These are phyloP conservation scores for Schizaphis graminum DNA, from an alignment of 2,888 invertebrate species.

Conservation along the genomic window DNA sequence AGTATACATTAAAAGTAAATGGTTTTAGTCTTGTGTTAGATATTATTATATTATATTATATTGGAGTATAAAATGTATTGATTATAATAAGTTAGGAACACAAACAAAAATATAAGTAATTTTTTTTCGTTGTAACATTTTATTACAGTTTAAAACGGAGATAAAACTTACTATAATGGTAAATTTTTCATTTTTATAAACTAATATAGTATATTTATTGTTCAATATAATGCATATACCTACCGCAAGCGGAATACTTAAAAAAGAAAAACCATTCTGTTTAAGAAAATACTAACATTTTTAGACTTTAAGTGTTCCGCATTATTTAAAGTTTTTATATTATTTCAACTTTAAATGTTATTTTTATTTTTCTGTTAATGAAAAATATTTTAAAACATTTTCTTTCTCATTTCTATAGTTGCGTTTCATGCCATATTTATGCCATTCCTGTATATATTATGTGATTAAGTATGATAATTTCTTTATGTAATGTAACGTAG, in stretches of 20 bases:
- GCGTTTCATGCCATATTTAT: not conserved
- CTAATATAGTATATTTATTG: constrained; percentile 14
- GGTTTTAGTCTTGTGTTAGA: not conserved
- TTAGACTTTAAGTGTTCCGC: constrained; percentile 7
- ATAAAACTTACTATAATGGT: not conserved
- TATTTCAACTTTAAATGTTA: constrained; percentile 14
- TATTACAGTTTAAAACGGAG: not conserved
- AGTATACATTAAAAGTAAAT: not conserved
- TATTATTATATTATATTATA: not conserved
- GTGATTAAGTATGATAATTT: constrained; percentile 58
- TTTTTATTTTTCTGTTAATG: not conserved
- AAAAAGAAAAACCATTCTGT: not conserved
- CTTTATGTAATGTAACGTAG: not conserved
- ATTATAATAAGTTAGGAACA: not conserved
- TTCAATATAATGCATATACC: not conserved
- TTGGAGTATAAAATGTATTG: not conserved
- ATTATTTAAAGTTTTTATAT: not conserved
- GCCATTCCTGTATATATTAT: constrained; percentile 6
- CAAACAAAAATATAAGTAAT: not conserved
- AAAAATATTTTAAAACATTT: constrained; percentile 4
- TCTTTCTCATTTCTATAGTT: not conserved
- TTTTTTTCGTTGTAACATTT: not conserved
- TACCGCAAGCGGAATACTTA: not conserved
- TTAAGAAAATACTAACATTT: constrained; percentile 2
- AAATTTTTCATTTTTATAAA: constrained; percentile 17